Evolutionary conservation across 92 coral and sea anemone species (phyloP), one percentile per base, ranked within the genome.

Genomic region (Epizoanthus ramosus): DNA sequence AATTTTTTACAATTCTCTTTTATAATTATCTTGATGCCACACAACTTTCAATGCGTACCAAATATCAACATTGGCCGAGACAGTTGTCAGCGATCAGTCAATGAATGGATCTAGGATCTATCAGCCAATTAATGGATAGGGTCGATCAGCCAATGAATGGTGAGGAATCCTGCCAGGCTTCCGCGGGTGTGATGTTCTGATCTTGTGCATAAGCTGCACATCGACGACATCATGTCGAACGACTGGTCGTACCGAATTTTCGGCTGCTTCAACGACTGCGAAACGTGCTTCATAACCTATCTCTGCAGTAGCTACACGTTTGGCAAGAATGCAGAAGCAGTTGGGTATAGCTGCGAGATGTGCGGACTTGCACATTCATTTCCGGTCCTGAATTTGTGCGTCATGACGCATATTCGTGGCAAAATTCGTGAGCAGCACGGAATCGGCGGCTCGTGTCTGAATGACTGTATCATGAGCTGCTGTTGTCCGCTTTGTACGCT

Each of bases 241-340:
- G 84, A 90, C 13, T 96, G 97, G 95, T 86, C 89, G 45, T 92
- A 96, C 65, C 96, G 99, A 14, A 84, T 96, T 83, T 96, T 90
- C 57, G 93, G 99, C 74, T 96, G 99, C 60, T 94, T 90, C 63
- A 92, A 96, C 41, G 99, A 96, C 83, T 90, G 95, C 43, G 93
- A 92, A 25, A 85, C 97, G 8, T 96, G 99, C 75, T 56, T 96
- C 16, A 88, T 92, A 16, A 91, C 99, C 19, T 88, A 68, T 47
- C 75, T 96, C 56, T 90, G 87, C 9, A 91, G 89, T 18, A 92
- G 97, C 57, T 96, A 96, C 75, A 94, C 98, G 25, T 85, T 80
- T 61, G 98, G 99, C 5, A 96, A 93, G 91, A 91, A 92, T 84
- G 99, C 99, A 24, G 99, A 96, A 81, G 99, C 99, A 23, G 99